These are phyloP conservation scores for Leptopilina syphax DNA, from an alignment of 2,888 invertebrate species.

Conservation along the genomic window DNA sequence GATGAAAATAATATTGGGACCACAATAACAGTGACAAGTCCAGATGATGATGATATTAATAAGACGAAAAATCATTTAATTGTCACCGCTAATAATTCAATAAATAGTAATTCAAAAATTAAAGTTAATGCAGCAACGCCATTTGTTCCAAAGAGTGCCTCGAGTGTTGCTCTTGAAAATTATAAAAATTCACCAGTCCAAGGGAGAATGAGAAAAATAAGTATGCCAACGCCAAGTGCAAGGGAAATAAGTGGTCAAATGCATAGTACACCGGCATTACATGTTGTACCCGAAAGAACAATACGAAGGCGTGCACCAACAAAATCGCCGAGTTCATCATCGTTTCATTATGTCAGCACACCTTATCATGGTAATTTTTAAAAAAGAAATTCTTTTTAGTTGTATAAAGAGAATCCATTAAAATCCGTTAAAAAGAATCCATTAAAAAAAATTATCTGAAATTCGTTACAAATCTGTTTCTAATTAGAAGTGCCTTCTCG, in stretches of 20 bases:
- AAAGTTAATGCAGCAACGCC: slow-evolving; percentile 61
- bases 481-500: no score
- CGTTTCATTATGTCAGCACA: slow-evolving; percentile 90
- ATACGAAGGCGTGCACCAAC: slow-evolving; percentile 77
- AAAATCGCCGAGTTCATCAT: slow-evolving; percentile 87
- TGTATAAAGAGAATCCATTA: not conserved
- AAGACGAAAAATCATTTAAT: slow-evolving; percentile 53
- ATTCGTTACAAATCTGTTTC: no score
- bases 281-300: slow-evolving; percentile 84
- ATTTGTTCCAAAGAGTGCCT: slow-evolving; percentile 80
- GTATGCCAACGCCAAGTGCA: slow-evolving; percentile 80
- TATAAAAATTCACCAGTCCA: slow-evolving; percentile 75
- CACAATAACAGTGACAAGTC: slow-evolving; percentile 61
- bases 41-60: slow-evolving; percentile 65
- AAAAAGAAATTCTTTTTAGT: not conserved
- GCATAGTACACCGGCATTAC: slow-evolving; percentile 82
- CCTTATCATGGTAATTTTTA: slow-evolving; percentile 84
- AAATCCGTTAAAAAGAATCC: not conserved
- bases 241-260: slow-evolving; percentile 78
- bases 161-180: slow-evolving; percentile 83
- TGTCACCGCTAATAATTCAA: slow-evolving; percentile 29
- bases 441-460: no score
- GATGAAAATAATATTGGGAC: slow-evolving; percentile 69
- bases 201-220: slow-evolving; percentile 80
- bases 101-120: slow-evolving; percentile 30